Evolutionary conservation across 2,888 invertebrate genomes (phyloP).

Genomic region (Molanna angustata): DNA sequence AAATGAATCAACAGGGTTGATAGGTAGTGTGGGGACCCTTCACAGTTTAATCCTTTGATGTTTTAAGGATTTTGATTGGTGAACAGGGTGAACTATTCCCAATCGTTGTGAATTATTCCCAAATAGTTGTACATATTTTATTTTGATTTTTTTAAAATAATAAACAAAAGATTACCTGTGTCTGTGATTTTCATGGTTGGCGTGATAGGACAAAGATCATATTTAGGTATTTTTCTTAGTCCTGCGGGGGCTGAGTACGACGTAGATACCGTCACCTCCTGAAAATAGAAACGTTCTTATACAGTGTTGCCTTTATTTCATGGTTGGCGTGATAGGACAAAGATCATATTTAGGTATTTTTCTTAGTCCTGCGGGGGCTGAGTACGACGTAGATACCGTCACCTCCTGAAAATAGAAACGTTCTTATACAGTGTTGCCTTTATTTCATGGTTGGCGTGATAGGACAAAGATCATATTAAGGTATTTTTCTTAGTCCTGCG

Average conservation of each 20-base stretch:
- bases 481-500: not conserved
- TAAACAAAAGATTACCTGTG: conserved; percentile 10
- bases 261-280: conserved; percentile 39
- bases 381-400: not conserved
- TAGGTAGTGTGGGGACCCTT: too few species aligned
- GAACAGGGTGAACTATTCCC: too few species aligned
- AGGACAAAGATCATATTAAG: too few species aligned
- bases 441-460: too few species aligned
- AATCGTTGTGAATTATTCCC: too few species aligned
- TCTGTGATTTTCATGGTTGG: conserved; percentile 19
- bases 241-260: conserved; percentile 51
- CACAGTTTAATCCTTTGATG: too few species aligned
- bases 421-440: not conserved
- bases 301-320: not conserved
- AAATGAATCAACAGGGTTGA: too few species aligned
- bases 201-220: conserved; percentile 9
- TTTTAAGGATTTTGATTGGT: too few species aligned
- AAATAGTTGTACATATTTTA: too few species aligned
- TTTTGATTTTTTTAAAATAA: too few species aligned
- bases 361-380: not conserved
- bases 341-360: too few species aligned
- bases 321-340: too few species aligned
- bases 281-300: conserved; percentile 37
- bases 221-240: conserved; percentile 26
- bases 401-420: not conserved